These are phyloP conservation scores for Phymanthus crucifer DNA, from an alignment of 92 coral and sea anemone species.

Conservation along the genomic window DNA sequence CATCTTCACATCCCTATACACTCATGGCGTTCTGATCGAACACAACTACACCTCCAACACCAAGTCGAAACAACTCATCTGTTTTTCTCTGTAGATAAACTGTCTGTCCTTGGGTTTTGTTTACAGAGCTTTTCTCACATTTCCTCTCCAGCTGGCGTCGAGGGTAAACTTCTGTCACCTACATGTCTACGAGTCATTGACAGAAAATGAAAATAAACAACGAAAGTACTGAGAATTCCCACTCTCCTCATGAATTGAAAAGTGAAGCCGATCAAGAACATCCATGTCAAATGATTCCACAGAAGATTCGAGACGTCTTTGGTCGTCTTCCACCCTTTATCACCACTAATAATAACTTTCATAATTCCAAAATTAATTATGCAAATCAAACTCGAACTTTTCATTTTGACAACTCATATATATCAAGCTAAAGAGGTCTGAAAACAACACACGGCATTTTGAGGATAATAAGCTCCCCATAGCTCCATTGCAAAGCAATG, in stretches of 20 bases:
- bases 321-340: constrained; percentile 41
- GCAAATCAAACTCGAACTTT: constrained; percentile 57
- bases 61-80: constrained; percentile 72
- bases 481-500: constrained; percentile 14
- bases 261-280: constrained; percentile 4
- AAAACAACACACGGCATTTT: neutral
- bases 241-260: constrained; percentile 17
- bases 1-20: no score
- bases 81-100: constrained; percentile 46
- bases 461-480: constrained; percentile 9
- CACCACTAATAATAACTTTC: constrained; percentile 72
- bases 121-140: constrained; percentile 65
- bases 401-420: neutral
- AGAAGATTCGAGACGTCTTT: constrained; percentile 4
- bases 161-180: constrained; percentile 20
- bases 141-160: constrained; percentile 65
- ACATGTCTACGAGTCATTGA: constrained; percentile 26
- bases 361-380: constrained; percentile 81
- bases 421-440: constrained; percentile 26
- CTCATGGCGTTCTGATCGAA: no score
- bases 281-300: neutral
- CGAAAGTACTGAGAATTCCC: constrained; percentile 16
- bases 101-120: constrained; percentile 60
- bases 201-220: constrained; percentile 11
- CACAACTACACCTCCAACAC: constrained; percentile 48